Base-by-base conservation (phyloP, 2,888 invertebrate genomes). In the Sesia apiformis region DNA sequence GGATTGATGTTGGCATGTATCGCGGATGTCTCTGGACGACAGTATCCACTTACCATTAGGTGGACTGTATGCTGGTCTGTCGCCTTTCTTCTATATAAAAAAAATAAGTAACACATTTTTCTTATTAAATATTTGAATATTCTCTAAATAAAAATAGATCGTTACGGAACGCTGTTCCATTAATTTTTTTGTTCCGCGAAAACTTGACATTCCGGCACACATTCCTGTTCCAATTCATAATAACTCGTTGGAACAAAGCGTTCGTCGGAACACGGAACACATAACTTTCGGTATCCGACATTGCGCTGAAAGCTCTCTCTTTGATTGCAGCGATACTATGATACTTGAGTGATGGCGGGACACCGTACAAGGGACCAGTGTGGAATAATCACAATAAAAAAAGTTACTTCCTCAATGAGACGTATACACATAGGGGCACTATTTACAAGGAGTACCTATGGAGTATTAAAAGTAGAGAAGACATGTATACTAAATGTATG, bases 261-360 rank as follows among this genome's bases (percentile, higher is more conserved):
- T 46, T 46, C 23, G 46, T n/a, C 23, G 7, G 46, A 46, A 46
- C 42, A 40, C 53, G 63, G 52, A 66, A 58, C 63, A 58, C 40
- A 55, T 66, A 79, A 78, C 69, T 81, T 78, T 73, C 57, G 62
- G 72, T 53, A 51, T 53, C 54, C 53, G 52, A 52, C 39, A 40
- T 52, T 39, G 7, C 59, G 62, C 70, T 76, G 74, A 81, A 78
- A 81, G 81, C 82, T 81, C 73, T 82, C 75, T 70, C 76, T 78
- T 73, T 78, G 81, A 82, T 82, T 81, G 81, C 78, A 62, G 68
- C 68, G 67, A 67, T 63, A 46, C 46, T 46, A 46, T 46, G 46
- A 46, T 46, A 23, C 8, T 46, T 46, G 46, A 46, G 23, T 23
- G 46, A 46, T n/a, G 8, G 46, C 8, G 46, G 4, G n/a, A 46